These are phyloP conservation scores for Campodea augens DNA, from an alignment of 1,140 invertebrate species.

Conservation along the genomic window DNA sequence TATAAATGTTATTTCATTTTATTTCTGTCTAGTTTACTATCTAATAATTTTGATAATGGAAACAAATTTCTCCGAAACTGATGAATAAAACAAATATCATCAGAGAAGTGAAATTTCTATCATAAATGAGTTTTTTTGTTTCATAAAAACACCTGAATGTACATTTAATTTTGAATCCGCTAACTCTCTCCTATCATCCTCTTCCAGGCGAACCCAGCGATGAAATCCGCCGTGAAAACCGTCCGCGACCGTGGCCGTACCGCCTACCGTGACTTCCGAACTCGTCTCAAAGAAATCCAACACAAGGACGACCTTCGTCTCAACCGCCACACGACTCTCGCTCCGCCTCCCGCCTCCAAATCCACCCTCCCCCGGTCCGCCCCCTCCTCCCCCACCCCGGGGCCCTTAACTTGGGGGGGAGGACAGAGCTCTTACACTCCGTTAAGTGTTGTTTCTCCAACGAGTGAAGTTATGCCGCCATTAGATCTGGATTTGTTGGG, in stretches of 20 bases:
- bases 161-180: too few species aligned
- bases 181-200: too few species aligned
- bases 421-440: conserved; percentile 26
- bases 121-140: too few species aligned
- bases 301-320: conserved; percentile 26
- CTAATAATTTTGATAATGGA: too few species aligned
- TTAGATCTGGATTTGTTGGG: conserved; percentile 42
- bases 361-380: conserved; percentile 33
- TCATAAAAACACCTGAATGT: too few species aligned
- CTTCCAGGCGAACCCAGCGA: conserved; percentile 60
- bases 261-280: conserved; percentile 51
- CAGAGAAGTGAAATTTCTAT: too few species aligned
- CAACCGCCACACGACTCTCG: conserved; percentile 16
- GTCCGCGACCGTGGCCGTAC: conserved; percentile 38
- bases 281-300: conserved; percentile 31
- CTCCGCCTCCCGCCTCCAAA: neutral
- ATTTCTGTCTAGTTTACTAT: too few species aligned
- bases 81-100: too few species aligned
- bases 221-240: conserved; percentile 60
- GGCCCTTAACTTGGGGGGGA: conserved; percentile 22
- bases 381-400: conserved; percentile 40
- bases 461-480: conserved; percentile 24
- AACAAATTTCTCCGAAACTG: too few species aligned
- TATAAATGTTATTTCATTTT: too few species aligned
- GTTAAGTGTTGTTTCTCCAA: conserved; percentile 19